A percentile compares a stretch with the other conserved stretches of the same genome.
These are phyloP conservation scores for Pomacea canaliculata DNA, from an alignment of 2,888 invertebrate genomes.

Conservation along the genomic window DNA sequence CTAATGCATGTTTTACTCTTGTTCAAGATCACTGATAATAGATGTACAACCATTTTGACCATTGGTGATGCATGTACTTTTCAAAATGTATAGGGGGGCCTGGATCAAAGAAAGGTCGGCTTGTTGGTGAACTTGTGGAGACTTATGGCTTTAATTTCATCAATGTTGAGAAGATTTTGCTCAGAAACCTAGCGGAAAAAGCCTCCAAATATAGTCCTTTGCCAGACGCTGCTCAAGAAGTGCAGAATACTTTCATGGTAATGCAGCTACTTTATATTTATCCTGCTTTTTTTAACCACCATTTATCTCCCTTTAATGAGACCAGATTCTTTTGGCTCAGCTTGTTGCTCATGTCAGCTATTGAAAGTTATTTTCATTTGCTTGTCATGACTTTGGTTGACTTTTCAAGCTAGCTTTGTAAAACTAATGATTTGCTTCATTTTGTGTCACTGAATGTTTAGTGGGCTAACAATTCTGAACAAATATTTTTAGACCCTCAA, in stretches of 20 bases:
- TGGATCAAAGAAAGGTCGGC: conserved; percentile 65
- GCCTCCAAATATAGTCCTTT: conserved; percentile 28
- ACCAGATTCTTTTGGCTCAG: too few species aligned
- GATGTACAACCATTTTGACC: neutral
- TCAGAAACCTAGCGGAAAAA: conserved; percentile 58
- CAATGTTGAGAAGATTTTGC: conserved; percentile 61
- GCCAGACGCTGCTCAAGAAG: conserved; percentile 43
- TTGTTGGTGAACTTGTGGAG: conserved; percentile 61
- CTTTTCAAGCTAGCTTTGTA: too few species aligned
- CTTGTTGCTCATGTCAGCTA: too few species aligned
- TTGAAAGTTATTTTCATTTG: too few species aligned
- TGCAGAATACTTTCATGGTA: conserved; percentile 57
- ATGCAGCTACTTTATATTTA: neutral
- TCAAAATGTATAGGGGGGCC: conserved; percentile 61
- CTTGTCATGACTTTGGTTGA: too few species aligned
- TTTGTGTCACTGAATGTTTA: too few species aligned
- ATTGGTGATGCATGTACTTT: neutral
- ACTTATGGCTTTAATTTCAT: conserved; percentile 63
- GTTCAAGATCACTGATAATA: too few species aligned
- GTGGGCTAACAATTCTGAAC: too few species aligned
- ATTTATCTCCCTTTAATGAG: neutral
- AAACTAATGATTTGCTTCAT: too few species aligned
- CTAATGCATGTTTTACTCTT: too few species aligned
- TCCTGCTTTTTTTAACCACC: neutral
- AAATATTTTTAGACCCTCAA: too few species aligned